Evolutionary conservation across 2,113 vertebrate species (phyloP), one percentile per base, ranked within the genome.

Genomic region (Sula dactylatra): DNA sequence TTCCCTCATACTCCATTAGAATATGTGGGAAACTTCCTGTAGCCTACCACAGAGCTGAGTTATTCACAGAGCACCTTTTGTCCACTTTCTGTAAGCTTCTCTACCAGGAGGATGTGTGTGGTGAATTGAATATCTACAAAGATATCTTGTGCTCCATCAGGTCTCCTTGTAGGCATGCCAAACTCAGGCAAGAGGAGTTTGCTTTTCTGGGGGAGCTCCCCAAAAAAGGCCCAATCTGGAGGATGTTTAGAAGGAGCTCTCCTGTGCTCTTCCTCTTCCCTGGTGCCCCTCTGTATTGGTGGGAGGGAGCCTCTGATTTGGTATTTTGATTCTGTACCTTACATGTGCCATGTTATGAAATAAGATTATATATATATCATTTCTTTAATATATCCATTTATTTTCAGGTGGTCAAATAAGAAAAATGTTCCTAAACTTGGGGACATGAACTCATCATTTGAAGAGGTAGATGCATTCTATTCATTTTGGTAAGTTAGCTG

Each of bases 401-500:
- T 97, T 95, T 97, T 91, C 95, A 99, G 99, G 73, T 99, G 99
- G 99, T 99, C 99, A 88, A 98, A 98, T 98, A 99, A 99, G 95
- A 99, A 99, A 97, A 99, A 98, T 71, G 98, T 99, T 34, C 98
- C 99, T 94, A 99, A 98, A 84, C 98, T 99, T 25, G 99, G 99
- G 55, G 98, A 98, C 45, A 89, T 96, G 95, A 98, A 98, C 67
- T 99, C 99, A 10, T 98, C 99, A 10, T 99, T 99, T 97, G 99
- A 99, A 97, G 99, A 99, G 24, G 99, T 99, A 82, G 99, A 99
- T 97, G 98, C 98, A 66, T 99, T 99, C 98, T 99, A 99, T 98
- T 99, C 99, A 20, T 99, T 99, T 97, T 99, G 99, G 99, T 99
- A 93, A 98, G 98, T 97, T 55, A 65, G 94, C 86, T 16, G 66